Evolutionary conservation across 2,797 vertebrate genomes (phyloP), one percentile per base, ranked within the genome.

Genomic region (Clarias fuscus): DNA sequence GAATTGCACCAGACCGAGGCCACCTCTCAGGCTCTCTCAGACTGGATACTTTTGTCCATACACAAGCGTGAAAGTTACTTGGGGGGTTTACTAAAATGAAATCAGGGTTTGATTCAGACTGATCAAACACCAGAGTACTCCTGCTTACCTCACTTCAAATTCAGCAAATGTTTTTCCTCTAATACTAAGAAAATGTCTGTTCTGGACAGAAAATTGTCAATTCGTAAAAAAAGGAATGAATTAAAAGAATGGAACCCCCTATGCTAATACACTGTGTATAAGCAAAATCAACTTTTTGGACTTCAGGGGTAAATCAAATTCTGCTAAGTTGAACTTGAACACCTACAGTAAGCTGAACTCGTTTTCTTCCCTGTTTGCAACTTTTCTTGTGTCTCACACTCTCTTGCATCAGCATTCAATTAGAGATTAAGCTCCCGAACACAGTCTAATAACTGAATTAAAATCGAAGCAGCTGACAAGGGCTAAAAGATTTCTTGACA

Each of bases 381-480:
- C 85, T 82, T 73, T 79, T 62, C 73, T 48, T 62, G 64, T 68
- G n/a, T 85, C 81, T 88, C 84, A 61, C 68, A 30, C 84, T 76
- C 83, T 89, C 68, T 89, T 89, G 88, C 89, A 87, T 90, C 89
- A 90, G 89, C 83, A 81, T 82, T 86, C 83, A 78, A 30, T 77
- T 80, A 87, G 85, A 84, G 87, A 88, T 88, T 86, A 88, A 30
- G 56, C 61, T 89, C 77, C 81, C 82, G 81, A 87, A 86, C 88
- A 83, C 75, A 84, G 56, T 78, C 84, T 84, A 88, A 89, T 90
- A 87, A 88, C 80, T 70, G 84, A 86, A 88, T 88, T 88, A 90
- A 76, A 88, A 85, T 82, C 89, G 86, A 90, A 88, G 83, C 76
- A 87, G 83, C 62, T 89, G 88, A 87, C 86, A 88, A 62, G 65